Base-by-base conservation (phyloP, 2,888 invertebrate species). In the Salpingus planirostris region DNA sequence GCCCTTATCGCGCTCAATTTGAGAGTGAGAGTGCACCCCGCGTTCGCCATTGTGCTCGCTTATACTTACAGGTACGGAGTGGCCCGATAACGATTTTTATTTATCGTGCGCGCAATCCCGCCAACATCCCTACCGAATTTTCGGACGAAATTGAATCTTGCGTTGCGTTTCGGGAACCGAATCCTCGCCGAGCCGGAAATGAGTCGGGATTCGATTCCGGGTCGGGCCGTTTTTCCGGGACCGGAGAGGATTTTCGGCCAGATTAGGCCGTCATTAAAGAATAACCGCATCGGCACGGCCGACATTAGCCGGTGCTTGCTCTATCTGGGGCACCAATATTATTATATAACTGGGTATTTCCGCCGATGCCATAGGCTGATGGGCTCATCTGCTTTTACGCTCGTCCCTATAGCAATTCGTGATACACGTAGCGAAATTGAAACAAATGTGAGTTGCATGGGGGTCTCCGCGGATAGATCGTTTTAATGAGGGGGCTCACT, bases 281-380 rank as follows among this genome's bases (percentile, higher is more conserved):
- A n/a, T n/a, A n/a, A n/a, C n/a, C n/a, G n/a, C n/a, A n/a, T n/a
- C n/a, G n/a, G n/a, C n/a, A n/a, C n/a, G n/a, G n/a, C n/a, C n/a
- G n/a, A n/a, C n/a, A n/a, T n/a, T n/a, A n/a, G n/a, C n/a, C n/a
- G n/a, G n/a, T n/a, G n/a, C n/a, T n/a, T n/a, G n/a, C n/a, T 18
- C 5, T 18, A 55, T 55, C 46, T 55, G 49, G 52, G 52, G 44
- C 56, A 50, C 50, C 50, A 54, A 55, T 52, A 54, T 53, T 44
- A 46, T 23, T 23, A 11, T 46, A 50, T 57, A 59, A 59, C 52
- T 53, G 50, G 48, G 45, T 51, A 57, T 54, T 54, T 59, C 59
- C 59, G 55, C 48, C 49, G 41, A 43, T 38, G 36, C 33, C 13
- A 31, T 27, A 35, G 27, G 34, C 35, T 35, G 29, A 31, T 33